Conservation (phyloP, 2,888 invertebrate genomes). For the Erynnis tages region DNA sequence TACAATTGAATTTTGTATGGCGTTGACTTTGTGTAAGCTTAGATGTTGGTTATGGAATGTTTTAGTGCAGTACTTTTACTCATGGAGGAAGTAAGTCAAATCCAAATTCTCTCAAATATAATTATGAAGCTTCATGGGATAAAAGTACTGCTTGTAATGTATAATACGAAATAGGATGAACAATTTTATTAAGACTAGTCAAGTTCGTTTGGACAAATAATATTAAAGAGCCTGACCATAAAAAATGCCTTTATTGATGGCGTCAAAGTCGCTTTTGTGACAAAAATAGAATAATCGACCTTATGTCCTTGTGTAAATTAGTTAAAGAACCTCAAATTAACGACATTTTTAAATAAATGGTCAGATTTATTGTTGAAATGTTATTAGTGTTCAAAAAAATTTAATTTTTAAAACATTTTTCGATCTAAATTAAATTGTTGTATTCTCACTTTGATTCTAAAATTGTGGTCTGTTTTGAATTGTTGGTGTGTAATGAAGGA, state of each 20-base stretch:
- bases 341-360: too few relatives aligned
- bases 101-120: too few relatives aligned
- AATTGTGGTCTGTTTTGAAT: constrained; percentile 10
- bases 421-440: constrained; percentile 17
- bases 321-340: too few relatives aligned
- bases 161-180: constrained; percentile 29
- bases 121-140: too few relatives aligned
- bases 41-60: constrained; percentile 38
- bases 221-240: constrained; percentile 13
- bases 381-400: constrained; percentile 17
- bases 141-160: constrained; percentile 33
- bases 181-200: constrained; percentile 34
- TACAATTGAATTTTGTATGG: constrained; percentile 61
- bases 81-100: too few relatives aligned
- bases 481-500: constrained; percentile 1
- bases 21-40: constrained; percentile 52
- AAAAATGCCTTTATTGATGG: too few relatives aligned
- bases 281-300: too few relatives aligned
- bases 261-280: too few relatives aligned
- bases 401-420: constrained; percentile 9
- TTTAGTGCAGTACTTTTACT: too few relatives aligned
- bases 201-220: constrained; percentile 30
- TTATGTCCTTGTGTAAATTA: too few relatives aligned
- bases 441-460: constrained; percentile 26
- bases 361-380: constrained; percentile 4